Evolutionary conservation across 2,797 vertebrate genomes (phyloP).

Genomic region (Coracias cyanogaster): DNA sequence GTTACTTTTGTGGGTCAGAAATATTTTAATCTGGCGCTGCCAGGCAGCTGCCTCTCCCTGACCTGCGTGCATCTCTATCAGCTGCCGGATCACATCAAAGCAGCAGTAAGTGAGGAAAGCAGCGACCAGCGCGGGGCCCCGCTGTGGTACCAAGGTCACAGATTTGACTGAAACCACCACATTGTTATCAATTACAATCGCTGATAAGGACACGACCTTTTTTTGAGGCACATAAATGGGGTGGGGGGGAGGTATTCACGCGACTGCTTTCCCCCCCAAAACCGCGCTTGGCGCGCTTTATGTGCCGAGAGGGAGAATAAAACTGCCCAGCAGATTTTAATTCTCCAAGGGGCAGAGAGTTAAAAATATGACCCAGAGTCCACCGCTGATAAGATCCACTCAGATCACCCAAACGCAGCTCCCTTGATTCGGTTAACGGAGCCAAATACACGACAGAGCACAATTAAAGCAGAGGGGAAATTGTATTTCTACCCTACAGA

Average conservation of each 20-base stretch:
- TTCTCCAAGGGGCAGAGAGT: neutral
- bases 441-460: slow-evolving; percentile 40
- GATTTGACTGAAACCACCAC: slow-evolving; percentile 41
- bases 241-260: neutral
- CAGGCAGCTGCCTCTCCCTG: slow-evolving; percentile 76
- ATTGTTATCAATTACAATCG: slow-evolving; percentile 66
- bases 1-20: slow-evolving; percentile 77
- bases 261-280: neutral
- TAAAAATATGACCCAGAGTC: neutral
- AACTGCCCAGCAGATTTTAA: neutral
- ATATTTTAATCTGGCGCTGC: slow-evolving; percentile 70
- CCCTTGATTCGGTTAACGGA: slow-evolving; percentile 40
- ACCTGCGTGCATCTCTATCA: slow-evolving; percentile 68
- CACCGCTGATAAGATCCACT: slow-evolving; percentile 17
- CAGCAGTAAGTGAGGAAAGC: slow-evolving; percentile 63
- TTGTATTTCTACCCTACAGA: slow-evolving; percentile 55
- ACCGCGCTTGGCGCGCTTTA: neutral
- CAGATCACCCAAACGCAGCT: neutral
- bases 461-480: slow-evolving; percentile 45
- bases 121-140: neutral
- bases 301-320: neutral
- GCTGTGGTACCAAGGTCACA: slow-evolving; percentile 64
- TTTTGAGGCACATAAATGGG: neutral
- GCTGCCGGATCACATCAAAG: slow-evolving; percentile 81
- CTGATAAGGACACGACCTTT: slow-evolving; percentile 52